phyloP scores from a whole-genome alignment of 2,113 vertebrate genomes.

The Hippopotamus amphibius region DNA sequence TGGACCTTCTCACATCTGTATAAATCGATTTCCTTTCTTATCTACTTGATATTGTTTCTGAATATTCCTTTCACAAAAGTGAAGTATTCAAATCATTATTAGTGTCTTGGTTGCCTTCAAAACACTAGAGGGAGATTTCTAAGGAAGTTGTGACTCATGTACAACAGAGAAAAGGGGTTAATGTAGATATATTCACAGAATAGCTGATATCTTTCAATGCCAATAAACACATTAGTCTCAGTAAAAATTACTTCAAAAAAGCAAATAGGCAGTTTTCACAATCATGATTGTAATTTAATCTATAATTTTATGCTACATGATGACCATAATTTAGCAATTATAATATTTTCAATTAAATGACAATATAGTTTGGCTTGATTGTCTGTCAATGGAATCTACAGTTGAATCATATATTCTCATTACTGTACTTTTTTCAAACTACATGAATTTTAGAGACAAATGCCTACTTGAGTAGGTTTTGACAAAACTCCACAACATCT shows the following conservation, averaged over 20 bases:
- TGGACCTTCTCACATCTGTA: neutral
- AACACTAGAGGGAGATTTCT: neutral
- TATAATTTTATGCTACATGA: neutral
- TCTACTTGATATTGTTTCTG: neutral
- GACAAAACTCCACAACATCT: neutral
- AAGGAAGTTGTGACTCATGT: neutral
- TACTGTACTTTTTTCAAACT: conserved; percentile 4
- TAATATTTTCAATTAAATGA: conserved; percentile 32
- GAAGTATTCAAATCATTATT: neutral
- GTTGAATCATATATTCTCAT: neutral
- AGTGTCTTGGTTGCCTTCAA: neutral
- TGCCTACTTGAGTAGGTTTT: neutral
- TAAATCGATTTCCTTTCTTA: neutral
- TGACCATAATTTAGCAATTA: neutral
- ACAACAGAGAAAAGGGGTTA: neutral
- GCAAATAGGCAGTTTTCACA: neutral
- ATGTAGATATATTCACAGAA: neutral
- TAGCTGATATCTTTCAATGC: neutral
- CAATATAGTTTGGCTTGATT: conserved; percentile 5
- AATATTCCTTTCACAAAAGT: conserved; percentile 2
- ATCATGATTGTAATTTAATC: neutral
- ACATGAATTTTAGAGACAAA: neutral
- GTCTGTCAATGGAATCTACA: conserved; percentile 36
- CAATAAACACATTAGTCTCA: neutral
- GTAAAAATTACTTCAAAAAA: conserved; percentile 21